Percentiles rank a stretch among this genome's conserved stretches.
phyloP scores from a whole-genome alignment of 1,140 invertebrate genomes.

The Araneus ventricosus region DNA sequence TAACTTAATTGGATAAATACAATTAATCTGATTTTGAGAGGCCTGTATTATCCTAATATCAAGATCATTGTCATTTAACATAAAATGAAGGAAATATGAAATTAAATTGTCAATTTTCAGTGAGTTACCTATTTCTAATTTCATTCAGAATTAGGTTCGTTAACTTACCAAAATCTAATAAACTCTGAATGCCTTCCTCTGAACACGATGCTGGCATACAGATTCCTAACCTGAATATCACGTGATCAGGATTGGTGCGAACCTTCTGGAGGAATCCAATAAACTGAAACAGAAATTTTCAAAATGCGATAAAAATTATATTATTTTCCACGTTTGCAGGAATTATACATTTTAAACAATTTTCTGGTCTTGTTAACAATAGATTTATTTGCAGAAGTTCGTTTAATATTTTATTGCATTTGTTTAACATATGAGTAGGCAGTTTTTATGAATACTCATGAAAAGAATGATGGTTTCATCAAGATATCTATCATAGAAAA shows the following conservation, averaged over 20 bases:
- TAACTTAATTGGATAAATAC: too few relatives aligned
- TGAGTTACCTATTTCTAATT: not conserved
- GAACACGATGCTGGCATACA: conserved; percentile 44
- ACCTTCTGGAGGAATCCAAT: conserved; percentile 46
- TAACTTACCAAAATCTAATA: conserved; percentile 43
- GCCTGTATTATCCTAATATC: too few relatives aligned
- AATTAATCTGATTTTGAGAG: too few relatives aligned
- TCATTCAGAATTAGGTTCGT: not conserved
- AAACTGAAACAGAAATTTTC: conserved; percentile 1
- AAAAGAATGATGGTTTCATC: too few relatives aligned
- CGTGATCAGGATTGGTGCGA: conserved; percentile 58
- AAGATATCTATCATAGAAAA: too few relatives aligned
- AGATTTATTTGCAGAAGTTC: too few relatives aligned
- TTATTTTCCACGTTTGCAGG: too few relatives aligned
- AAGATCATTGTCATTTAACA: not conserved
- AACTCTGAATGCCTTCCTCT: conserved; percentile 29
- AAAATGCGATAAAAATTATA: not conserved
- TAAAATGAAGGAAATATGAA: not conserved
- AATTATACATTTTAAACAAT: too few relatives aligned
- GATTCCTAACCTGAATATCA: conserved; percentile 61
- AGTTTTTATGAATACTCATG: too few relatives aligned
- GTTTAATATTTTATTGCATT: too few relatives aligned
- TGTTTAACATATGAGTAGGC: too few relatives aligned
- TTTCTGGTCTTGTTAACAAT: too few relatives aligned
- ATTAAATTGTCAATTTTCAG: not conserved